Percentiles rank a stretch among this genome's conserved stretches.
These are phyloP conservation scores for Phyllostomus discolor DNA, from an alignment of 2,113 vertebrate genomes.

Conservation along the genomic window DNA sequence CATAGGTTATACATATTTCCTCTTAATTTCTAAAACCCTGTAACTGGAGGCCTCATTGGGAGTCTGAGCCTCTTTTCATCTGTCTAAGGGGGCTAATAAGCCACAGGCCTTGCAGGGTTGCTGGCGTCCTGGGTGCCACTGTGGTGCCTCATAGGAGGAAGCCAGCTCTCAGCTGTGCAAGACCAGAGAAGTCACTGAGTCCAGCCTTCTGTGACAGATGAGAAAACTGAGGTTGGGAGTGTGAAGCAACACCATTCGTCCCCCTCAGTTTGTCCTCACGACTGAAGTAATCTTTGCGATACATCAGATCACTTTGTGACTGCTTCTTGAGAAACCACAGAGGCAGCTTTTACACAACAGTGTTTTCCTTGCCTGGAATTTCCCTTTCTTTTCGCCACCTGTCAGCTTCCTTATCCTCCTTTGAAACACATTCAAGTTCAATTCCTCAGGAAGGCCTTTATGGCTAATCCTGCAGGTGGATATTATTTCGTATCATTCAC, in stretches of 20 bases:
- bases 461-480: not conserved
- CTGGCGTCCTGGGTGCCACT: too few relatives aligned
- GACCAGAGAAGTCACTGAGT: not conserved
- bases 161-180: not conserved
- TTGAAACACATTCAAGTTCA: not conserved
- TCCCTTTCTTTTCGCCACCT: not conserved
- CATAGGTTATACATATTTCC: not conserved
- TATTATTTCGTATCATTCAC: slow-evolving; percentile 1
- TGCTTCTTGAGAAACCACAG: not conserved
- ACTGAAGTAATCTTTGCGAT: not conserved
- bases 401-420: not conserved
- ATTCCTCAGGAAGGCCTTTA: slow-evolving; percentile 21
- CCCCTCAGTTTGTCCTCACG: not conserved
- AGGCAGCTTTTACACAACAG: not conserved
- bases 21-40: not conserved
- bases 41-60: not conserved
- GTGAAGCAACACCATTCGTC: not conserved
- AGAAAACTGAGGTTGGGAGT: not conserved
- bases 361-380: not conserved
- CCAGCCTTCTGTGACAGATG: not conserved
- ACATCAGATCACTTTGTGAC: fast-evolving
- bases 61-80: not conserved
- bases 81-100: not conserved
- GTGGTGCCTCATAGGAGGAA: fast-evolving
- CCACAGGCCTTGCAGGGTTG: fast-evolving